Evolutionary conservation across 2,888 invertebrate genomes (phyloP).

Genomic region (Brachyptera putata): DNA sequence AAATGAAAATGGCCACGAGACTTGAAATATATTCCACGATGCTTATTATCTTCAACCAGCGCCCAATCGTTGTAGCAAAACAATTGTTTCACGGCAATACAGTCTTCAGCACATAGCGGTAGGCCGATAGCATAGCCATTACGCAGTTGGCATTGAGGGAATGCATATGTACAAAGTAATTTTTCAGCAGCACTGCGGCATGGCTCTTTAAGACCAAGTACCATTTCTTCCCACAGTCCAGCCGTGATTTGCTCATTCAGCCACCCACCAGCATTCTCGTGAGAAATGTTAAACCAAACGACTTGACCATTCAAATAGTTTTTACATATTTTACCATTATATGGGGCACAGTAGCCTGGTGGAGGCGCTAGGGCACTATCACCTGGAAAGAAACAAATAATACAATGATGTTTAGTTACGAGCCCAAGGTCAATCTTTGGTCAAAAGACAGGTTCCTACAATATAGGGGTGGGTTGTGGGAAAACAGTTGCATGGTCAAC

Average conservation of each 20-base stretch:
- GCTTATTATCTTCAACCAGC: conserved; percentile 81
- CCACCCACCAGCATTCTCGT: conserved; percentile 60
- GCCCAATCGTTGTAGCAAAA: conserved; percentile 95
- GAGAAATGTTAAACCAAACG: conserved; percentile 72
- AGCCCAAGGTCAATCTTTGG: too few species aligned
- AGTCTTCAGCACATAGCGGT: conserved; percentile 89
- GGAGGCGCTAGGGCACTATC: conserved; percentile 33
- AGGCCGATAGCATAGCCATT: conserved; percentile 62
- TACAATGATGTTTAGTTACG: too few species aligned
- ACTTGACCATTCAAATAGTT: conserved; percentile 58
- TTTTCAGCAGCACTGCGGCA: conserved; percentile 79
- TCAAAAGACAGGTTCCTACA: too few species aligned
- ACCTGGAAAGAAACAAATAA: conserved; percentile 20
- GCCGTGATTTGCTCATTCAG: conserved; percentile 81
- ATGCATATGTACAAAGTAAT: conserved; percentile 47
- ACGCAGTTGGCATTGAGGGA: conserved; percentile 76
- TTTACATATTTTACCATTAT: conserved; percentile 76
- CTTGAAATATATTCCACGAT: conserved; percentile 70
- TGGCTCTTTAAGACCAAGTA: conserved; percentile 71
- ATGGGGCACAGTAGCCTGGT: conserved; percentile 76
- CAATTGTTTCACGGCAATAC: conserved; percentile 82
- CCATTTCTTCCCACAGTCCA: conserved; percentile 82
- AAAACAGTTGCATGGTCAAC: too few species aligned
- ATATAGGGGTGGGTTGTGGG: too few species aligned
- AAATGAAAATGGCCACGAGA: conserved; percentile 81